These are phyloP conservation scores for Autographa pulchrina DNA, from an alignment of 2,888 invertebrate genomes.

Conservation along the genomic window DNA sequence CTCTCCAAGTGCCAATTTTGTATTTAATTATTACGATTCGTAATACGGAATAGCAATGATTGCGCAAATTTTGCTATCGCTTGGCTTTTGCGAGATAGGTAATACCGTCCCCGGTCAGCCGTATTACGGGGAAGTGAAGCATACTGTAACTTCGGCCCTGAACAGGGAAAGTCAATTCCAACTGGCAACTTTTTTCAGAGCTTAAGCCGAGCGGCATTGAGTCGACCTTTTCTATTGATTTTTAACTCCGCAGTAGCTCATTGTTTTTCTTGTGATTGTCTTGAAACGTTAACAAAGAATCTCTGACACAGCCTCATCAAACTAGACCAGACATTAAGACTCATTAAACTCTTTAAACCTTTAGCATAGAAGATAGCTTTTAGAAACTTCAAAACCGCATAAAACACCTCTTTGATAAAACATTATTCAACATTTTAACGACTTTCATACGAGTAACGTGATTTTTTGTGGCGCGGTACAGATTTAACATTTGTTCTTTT, in stretches of 20 bases:
- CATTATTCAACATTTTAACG: too few relatives aligned
- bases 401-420: too few relatives aligned
- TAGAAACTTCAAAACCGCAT: too few relatives aligned
- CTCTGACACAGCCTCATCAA: constrained; percentile 28
- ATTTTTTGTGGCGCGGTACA: too few relatives aligned
- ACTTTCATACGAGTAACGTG: too few relatives aligned
- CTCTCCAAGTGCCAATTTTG: too few relatives aligned
- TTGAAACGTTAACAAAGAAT: constrained; percentile 51
- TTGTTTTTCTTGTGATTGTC: constrained; percentile 59
- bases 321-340: constrained; percentile 9
- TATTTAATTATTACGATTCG: too few relatives aligned
- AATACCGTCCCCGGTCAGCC: constrained; percentile 60
- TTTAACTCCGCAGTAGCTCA: constrained; percentile 62
- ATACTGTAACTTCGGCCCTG: constrained; percentile 71
- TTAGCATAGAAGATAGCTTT: background rate
- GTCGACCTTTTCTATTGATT: constrained; percentile 71
- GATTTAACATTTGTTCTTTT: too few relatives aligned
- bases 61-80: too few relatives aligned
- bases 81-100: too few relatives aligned
- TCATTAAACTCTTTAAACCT: constrained; percentile 26
- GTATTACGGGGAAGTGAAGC: constrained; percentile 66
- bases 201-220: constrained; percentile 64
- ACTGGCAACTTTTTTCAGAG: constrained; percentile 78
- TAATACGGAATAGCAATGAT: too few relatives aligned
- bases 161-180: constrained; percentile 85